These are phyloP conservation scores for Conopomorpha cramerella DNA, from an alignment of 1,140 invertebrate species.

Conservation along the genomic window DNA sequence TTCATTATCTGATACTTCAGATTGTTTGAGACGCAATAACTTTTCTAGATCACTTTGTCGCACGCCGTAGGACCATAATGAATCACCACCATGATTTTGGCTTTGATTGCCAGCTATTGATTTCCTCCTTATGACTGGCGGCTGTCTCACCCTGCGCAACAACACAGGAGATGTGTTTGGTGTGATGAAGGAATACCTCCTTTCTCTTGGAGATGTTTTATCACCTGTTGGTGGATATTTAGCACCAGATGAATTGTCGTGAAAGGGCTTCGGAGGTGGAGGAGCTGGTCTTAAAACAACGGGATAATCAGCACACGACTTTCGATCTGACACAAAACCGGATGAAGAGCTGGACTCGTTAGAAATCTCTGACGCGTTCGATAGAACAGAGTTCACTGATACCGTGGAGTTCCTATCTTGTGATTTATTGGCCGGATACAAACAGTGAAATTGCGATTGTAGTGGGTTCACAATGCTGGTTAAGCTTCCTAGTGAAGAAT, in stretches of 20 bases:
- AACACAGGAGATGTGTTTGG: conserved; percentile 35
- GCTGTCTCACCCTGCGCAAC: conserved; percentile 33
- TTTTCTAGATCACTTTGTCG: conserved; percentile 48
- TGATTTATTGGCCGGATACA: conserved; percentile 26
- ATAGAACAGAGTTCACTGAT: conserved; percentile 50
- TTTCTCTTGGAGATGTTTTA: conserved; percentile 18
- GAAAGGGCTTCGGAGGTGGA: conserved; percentile 37
- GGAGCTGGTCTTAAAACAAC: conserved; percentile 41
- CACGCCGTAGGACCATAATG: conserved; percentile 50
- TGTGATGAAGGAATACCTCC: conserved; percentile 29
- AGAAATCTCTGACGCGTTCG: conserved; percentile 44
- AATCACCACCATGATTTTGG: conserved; percentile 30
- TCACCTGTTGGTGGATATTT: conserved; percentile 25
- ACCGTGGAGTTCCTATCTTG: conserved; percentile 47
- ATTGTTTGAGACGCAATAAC: conserved; percentile 39
- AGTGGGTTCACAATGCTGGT: conserved; percentile 40
- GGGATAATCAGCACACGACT: conserved; percentile 15
- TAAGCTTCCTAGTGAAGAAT: conserved; percentile 30
- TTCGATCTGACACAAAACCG: conserved; percentile 46
- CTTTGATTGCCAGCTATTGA: conserved; percentile 27
- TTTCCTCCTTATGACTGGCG: conserved; percentile 45
- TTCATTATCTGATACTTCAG: conserved; percentile 39
- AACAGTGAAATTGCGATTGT: conserved; percentile 34
- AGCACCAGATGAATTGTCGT: conserved; percentile 25
- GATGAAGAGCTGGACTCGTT: conserved; percentile 47